Percentiles rank a stretch among this genome's conserved stretches.
These are phyloP conservation scores for Coendou prehensilis DNA, from an alignment of 2,797 vertebrate species.

Conservation along the genomic window DNA sequence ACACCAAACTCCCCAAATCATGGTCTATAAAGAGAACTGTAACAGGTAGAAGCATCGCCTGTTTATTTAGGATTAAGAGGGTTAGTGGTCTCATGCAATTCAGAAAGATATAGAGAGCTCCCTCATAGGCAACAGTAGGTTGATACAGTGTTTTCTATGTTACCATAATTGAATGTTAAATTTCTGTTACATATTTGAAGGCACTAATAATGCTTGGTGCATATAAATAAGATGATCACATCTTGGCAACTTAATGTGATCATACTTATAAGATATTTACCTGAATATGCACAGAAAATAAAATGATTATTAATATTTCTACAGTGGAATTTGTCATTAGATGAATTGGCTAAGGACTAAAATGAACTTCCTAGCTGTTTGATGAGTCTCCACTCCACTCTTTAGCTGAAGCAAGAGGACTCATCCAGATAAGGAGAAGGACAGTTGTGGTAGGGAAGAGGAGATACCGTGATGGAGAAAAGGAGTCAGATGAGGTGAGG, in stretches of 20 bases:
- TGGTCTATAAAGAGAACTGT: neutral
- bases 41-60: neutral
- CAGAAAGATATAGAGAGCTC: neutral
- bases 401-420: neutral
- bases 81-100: neutral
- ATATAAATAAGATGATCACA: neutral
- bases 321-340: neutral
- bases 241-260: neutral
- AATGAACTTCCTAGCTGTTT: neutral
- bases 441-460: neutral
- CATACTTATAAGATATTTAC: neutral
- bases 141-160: neutral
- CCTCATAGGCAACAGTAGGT: neutral
- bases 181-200: slow-evolving; percentile 1
- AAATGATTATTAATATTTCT: neutral
- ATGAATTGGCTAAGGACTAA: neutral
- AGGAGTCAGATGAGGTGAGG: neutral
- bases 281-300: neutral
- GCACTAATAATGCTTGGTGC: neutral
- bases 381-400: neutral
- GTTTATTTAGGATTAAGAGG: neutral
- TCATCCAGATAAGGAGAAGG: neutral
- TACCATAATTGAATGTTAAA: neutral
- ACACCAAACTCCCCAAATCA: neutral
- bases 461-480: neutral